Evolutionary conservation across 1,140 invertebrate genomes (phyloP).

Genomic region (Episyrphus balteatus): DNA sequence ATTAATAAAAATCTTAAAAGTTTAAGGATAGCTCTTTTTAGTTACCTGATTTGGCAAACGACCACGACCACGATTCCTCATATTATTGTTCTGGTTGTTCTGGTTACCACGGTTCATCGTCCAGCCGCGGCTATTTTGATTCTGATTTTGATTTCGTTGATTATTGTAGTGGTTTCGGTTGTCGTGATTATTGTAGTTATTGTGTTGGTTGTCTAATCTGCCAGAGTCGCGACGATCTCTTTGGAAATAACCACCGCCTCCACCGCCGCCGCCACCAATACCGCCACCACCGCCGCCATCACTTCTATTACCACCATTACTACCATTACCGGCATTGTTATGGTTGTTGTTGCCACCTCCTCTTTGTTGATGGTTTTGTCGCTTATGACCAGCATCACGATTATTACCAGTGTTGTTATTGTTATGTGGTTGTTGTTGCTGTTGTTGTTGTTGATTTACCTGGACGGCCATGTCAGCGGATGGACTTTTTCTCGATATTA

Average conservation of each 20-base stretch:
- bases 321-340: conserved; percentile 1
- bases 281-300: conserved; percentile 5
- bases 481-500: conserved; percentile 61
- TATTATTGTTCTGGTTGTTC: conserved; percentile 29
- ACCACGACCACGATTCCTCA: conserved; percentile 25
- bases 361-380: conserved; percentile 31
- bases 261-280: conserved; percentile 4
- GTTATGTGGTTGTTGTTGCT: conserved; percentile 24
- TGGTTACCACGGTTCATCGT: conserved; percentile 29
- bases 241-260: not conserved
- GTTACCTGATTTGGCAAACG: conserved; percentile 31
- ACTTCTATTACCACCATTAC: conserved; percentile 5
- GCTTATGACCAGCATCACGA: conserved; percentile 33
- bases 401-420: conserved; percentile 24
- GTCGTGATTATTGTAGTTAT: conserved; percentile 26
- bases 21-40: not conserved
- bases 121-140: conserved; percentile 19
- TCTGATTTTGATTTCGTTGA: conserved; percentile 23
- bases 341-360: conserved; percentile 14
- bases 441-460: conserved; percentile 36
- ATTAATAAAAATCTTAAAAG: not conserved
- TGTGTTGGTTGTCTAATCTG: conserved; percentile 18
- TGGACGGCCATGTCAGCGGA: conserved; percentile 75
- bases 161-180: conserved; percentile 34
- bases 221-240: conserved; percentile 33